These are phyloP conservation scores for Pseudorhombus dupliciocellatus DNA, from an alignment of 2,113 vertebrate genomes.

Conservation along the genomic window DNA sequence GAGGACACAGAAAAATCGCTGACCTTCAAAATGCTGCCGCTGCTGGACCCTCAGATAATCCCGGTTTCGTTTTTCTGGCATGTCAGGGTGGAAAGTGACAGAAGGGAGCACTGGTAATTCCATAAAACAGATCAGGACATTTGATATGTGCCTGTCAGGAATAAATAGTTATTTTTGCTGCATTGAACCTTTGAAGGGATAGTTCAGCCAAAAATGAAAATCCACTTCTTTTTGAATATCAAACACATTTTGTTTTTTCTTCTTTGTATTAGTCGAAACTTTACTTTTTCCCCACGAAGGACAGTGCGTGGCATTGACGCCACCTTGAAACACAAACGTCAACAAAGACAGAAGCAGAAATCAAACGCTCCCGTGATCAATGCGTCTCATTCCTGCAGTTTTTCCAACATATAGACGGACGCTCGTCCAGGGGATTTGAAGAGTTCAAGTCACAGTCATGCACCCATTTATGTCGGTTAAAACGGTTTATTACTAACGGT, in stretches of 20 bases:
- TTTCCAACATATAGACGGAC: too few relatives aligned
- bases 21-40: slow-evolving; percentile 68
- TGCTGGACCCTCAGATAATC: slow-evolving; percentile 29
- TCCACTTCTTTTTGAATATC: not conserved
- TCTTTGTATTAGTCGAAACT: not conserved
- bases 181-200: not conserved
- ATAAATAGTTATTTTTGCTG: not conserved
- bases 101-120: slow-evolving; percentile 6
- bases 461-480: too few relatives aligned
- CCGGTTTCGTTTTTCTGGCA: slow-evolving; percentile 23
- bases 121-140: not conserved
- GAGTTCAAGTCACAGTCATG: too few relatives aligned
- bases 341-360: not conserved
- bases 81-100: slow-evolving; percentile 11
- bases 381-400: too few relatives aligned
- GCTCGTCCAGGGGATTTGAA: too few relatives aligned
- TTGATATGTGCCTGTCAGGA: not conserved
- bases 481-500: too few relatives aligned
- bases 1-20: slow-evolving; percentile 56
- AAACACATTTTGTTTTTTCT: too few relatives aligned
- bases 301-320: not conserved
- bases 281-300: not conserved
- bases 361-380: not conserved
- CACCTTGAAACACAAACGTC: too few relatives aligned
- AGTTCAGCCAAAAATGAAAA: not conserved